These are phyloP conservation scores for Aphaenogaster rudis DNA, from an alignment of 1,140 invertebrate genomes.

Conservation along the genomic window DNA sequence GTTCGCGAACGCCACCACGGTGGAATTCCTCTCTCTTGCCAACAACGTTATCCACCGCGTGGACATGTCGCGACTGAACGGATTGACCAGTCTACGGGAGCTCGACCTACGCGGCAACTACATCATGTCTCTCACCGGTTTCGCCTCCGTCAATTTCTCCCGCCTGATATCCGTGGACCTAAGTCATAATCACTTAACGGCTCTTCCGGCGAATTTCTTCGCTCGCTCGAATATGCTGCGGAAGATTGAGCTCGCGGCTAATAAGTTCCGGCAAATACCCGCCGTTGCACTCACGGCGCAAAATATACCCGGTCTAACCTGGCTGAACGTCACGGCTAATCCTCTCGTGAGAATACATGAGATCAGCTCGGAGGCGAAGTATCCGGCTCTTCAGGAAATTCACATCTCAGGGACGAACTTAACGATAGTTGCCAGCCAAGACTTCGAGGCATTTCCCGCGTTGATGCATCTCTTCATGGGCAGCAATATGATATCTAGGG, in stretches of 20 bases:
- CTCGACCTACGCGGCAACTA: slow-evolving; percentile 92
- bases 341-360: slow-evolving; percentile 92
- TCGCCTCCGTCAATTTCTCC: slow-evolving; percentile 91
- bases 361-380: slow-evolving; percentile 88
- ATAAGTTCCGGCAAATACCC: slow-evolving; percentile 94
- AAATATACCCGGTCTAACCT: slow-evolving; percentile 90
- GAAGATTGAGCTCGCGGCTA: slow-evolving; percentile 93
- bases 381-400: slow-evolving; percentile 92
- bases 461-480: slow-evolving; percentile 92
- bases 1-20: slow-evolving; percentile 90
- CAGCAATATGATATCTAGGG: slow-evolving; percentile 92
- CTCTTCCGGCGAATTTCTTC: slow-evolving; percentile 94
- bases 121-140: slow-evolving; percentile 92
- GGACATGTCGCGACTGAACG: slow-evolving; percentile 92
- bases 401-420: slow-evolving; percentile 94
- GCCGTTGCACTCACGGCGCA: slow-evolving; percentile 92
- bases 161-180: slow-evolving; percentile 91
- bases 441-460: slow-evolving; percentile 94
- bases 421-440: slow-evolving; percentile 94
- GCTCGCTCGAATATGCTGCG: slow-evolving; percentile 90
- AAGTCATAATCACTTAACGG: slow-evolving; percentile 91
- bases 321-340: slow-evolving; percentile 94
- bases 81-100: slow-evolving; percentile 91
- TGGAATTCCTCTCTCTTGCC: slow-evolving; percentile 92
- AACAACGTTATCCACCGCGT: slow-evolving; percentile 91